phyloP scores from a whole-genome alignment of 2,113 vertebrate genomes.

The Crocuta crocuta region DNA sequence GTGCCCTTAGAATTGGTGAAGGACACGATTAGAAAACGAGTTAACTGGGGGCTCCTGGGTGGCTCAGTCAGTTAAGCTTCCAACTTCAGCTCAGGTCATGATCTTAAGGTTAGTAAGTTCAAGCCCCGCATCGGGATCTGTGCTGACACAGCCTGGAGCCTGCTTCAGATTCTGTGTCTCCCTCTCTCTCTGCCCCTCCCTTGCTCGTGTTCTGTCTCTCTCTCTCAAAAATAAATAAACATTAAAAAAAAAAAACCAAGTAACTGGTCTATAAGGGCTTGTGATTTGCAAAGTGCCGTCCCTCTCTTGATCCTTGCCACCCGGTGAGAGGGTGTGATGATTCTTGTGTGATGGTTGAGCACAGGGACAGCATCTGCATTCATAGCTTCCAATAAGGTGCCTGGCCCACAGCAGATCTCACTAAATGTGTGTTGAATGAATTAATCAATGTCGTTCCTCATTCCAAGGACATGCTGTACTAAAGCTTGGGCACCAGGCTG shows the following conservation, averaged over 20 bases:
- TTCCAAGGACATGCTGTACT: neutral
- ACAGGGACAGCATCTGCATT: neutral
- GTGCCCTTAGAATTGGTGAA: neutral
- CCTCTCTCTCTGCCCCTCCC: too few species aligned
- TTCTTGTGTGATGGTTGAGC: neutral
- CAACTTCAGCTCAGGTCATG: too few species aligned
- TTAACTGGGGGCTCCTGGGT: too few species aligned
- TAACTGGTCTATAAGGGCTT: neutral
- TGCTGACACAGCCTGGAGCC: too few species aligned
- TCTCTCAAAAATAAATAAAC: too few species aligned
- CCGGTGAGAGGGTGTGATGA: neutral
- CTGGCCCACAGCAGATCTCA: neutral
- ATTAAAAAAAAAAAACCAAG: too few species aligned
- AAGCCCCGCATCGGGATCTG: too few species aligned
- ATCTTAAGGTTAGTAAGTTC: too few species aligned
- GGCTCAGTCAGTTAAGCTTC: too few species aligned
- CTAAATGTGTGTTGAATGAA: constrained; percentile 11
- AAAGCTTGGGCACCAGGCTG: neutral
- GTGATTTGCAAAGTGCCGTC: neutral
- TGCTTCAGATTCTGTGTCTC: too few species aligned
- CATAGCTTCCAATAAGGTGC: neutral
- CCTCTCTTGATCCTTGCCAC: neutral
- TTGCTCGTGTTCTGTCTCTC: too few species aligned
- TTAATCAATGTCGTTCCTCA: neutral
- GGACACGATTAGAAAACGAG: neutral